A percentile compares a stretch with the other conserved stretches of the same genome.
These are phyloP conservation scores for Lepidocyrtinus sp. DNA, from an alignment of 2,888 invertebrate genomes.

Conservation along the genomic window DNA sequence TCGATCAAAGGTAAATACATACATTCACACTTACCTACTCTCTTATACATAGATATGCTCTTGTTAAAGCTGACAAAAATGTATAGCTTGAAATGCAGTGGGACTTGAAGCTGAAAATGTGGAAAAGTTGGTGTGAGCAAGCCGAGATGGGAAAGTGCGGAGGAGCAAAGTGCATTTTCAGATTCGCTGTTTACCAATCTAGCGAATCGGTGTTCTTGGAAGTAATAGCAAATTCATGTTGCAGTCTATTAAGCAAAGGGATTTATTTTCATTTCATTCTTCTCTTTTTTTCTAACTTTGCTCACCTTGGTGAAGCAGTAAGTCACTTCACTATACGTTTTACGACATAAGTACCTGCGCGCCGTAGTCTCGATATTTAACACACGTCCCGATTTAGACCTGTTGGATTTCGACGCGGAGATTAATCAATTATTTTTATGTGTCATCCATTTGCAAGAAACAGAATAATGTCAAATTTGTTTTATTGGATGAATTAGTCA, in stretches of 20 bases:
- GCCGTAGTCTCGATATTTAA: too few relatives aligned
- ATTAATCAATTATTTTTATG: too few relatives aligned
- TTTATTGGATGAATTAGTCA: too few relatives aligned
- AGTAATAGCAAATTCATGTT: slow-evolving; percentile 76
- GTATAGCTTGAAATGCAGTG: slow-evolving; percentile 48
- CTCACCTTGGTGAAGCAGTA: slow-evolving; percentile 55
- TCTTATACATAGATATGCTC: too few relatives aligned
- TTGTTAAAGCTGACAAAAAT: too few relatives aligned
- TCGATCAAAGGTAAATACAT: background rate
- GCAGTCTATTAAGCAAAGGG: slow-evolving; percentile 76
- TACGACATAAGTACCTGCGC: too few relatives aligned
- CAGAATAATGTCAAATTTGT: too few relatives aligned
- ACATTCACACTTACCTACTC: too few relatives aligned
- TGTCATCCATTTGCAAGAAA: too few relatives aligned
- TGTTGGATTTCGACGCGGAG: too few relatives aligned
- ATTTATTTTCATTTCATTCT: slow-evolving; percentile 75
- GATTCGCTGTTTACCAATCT: slow-evolving; percentile 71
- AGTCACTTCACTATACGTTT: slow-evolving; percentile 30
- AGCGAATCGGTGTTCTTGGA: slow-evolving; percentile 72
- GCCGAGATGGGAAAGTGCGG: slow-evolving; percentile 67
- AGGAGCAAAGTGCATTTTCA: slow-evolving; percentile 70
- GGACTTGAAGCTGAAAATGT: slow-evolving; percentile 57
- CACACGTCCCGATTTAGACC: too few relatives aligned
- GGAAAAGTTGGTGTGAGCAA: slow-evolving; percentile 61
- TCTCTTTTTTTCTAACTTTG: slow-evolving; percentile 53